These are phyloP conservation scores for Drosophila seclusa DNA, from an alignment of 2,888 invertebrate genomes.

Conservation along the genomic window DNA sequence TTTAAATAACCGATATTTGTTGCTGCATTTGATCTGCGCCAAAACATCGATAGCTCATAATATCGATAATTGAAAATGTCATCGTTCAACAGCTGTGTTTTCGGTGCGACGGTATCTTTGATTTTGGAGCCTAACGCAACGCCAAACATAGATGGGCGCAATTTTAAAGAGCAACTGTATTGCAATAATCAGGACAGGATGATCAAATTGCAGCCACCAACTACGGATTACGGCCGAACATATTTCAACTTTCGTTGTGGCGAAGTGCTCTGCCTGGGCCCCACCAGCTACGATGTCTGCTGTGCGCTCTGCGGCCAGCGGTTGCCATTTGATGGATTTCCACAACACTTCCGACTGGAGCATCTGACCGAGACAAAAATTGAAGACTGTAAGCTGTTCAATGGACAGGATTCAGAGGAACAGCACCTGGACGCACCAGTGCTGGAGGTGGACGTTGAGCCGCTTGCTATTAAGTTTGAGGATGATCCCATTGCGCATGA, in stretches of 20 bases:
- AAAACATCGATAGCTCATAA: neutral
- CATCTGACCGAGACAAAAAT: constrained; percentile 39
- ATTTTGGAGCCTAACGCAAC: constrained; percentile 32
- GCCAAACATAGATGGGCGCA: constrained; percentile 37
- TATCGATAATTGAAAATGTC: neutral
- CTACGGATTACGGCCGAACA: constrained; percentile 10
- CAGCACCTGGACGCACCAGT: constrained; percentile 22
- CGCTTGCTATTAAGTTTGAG: constrained; percentile 34
- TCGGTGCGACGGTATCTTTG: constrained; percentile 24
- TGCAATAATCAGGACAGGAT: constrained; percentile 44
- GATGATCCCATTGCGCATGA: constrained; percentile 66
- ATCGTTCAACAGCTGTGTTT: constrained; percentile 47
- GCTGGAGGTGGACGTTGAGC: constrained; percentile 31
- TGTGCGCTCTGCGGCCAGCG: constrained; percentile 73
- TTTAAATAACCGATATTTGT: neutral
- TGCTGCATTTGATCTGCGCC: neutral
- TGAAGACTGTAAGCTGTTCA: constrained; percentile 44
- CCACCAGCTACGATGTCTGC: constrained; percentile 69
- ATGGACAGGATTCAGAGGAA: constrained; percentile 22
- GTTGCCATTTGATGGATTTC: constrained; percentile 64
- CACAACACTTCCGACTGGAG: constrained; percentile 65
- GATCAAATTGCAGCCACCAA: constrained; percentile 69
- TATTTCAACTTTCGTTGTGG: constrained; percentile 79
- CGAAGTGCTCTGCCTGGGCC: constrained; percentile 74
- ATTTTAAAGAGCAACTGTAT: constrained; percentile 5